Evolutionary conservation across 1,140 invertebrate species (phyloP).

Genomic region (Bactericera cockerelli): DNA sequence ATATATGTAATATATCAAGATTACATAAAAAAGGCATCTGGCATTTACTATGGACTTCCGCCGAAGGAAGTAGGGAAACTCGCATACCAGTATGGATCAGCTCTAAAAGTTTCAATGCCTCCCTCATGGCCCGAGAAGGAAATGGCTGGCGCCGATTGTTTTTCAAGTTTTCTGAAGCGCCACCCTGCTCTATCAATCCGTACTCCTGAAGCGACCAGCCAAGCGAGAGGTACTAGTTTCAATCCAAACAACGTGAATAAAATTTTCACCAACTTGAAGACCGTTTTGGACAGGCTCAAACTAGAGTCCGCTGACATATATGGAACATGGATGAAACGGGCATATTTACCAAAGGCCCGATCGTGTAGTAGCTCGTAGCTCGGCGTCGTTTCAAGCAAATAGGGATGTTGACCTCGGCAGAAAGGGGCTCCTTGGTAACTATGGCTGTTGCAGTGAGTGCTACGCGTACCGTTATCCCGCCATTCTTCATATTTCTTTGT

Average conservation of each 20-base stretch:
- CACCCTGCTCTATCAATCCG: constrained; percentile 25
- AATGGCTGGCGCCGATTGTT: constrained; percentile 26
- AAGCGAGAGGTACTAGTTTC: constrained; percentile 15
- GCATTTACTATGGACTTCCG: constrained; percentile 2
- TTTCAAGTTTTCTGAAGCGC: constrained; percentile 24
- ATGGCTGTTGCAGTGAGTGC: constrained; percentile 27
- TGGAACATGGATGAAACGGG: constrained; percentile 32
- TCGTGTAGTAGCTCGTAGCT: constrained; percentile 26
- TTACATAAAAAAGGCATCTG: constrained; percentile 1
- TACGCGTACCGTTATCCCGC: constrained; percentile 25
- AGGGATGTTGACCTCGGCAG: constrained; percentile 28
- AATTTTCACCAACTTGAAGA: constrained; percentile 25
- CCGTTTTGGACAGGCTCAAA: constrained; percentile 24
- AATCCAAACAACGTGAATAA: constrained; percentile 19
- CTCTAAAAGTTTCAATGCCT: background rate
- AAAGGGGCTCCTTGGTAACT: constrained; percentile 32
- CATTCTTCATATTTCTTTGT: constrained; percentile 30
- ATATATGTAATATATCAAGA: too few relatives aligned
- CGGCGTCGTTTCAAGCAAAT: constrained; percentile 31
- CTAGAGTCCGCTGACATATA: constrained; percentile 26
- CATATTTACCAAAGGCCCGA: constrained; percentile 29
- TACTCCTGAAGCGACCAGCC: constrained; percentile 17
- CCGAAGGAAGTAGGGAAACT: background rate
- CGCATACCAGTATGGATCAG: background rate
- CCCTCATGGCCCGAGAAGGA: constrained; percentile 24